Evolutionary conservation across 1,140 invertebrate species (phyloP).

Genomic region (Protaetia brevitarsis): DNA sequence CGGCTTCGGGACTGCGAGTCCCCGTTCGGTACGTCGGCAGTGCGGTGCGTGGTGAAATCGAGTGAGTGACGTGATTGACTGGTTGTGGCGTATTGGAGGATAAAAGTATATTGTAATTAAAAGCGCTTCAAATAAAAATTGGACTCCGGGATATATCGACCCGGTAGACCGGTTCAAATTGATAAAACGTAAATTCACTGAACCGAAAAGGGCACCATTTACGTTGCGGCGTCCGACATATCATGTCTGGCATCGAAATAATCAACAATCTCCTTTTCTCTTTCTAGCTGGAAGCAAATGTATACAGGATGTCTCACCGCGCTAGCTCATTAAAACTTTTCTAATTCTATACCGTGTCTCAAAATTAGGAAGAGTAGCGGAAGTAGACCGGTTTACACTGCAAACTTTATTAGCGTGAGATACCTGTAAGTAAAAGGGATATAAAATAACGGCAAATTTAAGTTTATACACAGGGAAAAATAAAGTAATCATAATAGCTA

Average conservation of each 20-base stretch:
- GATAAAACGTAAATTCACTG: conserved; percentile 7
- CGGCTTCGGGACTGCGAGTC: background rate
- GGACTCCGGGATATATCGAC: background rate
- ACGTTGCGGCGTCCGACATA: background rate
- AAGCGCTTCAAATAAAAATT: conserved; percentile 2
- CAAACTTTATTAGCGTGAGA: no score
- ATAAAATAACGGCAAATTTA: no score
- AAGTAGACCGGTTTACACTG: no score
- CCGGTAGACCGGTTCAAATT: background rate
- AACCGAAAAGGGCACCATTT: background rate
- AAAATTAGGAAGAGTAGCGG: no score
- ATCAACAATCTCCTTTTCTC: background rate
- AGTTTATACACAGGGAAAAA: no score
- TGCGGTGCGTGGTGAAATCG: background rate
- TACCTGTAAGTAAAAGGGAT: no score
- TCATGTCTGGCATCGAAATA: background rate
- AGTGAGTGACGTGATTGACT: background rate
- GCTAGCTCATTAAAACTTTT: no score
- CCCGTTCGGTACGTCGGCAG: background rate
- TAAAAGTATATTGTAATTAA: conserved; percentile 16
- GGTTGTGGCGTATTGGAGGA: background rate
- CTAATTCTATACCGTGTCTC: no score
- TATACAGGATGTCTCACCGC: no score
- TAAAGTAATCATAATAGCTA: no score
- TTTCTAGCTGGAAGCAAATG: background rate